Conservation (phyloP, 2,113 vertebrate species). For the Mus musculus region DNA sequence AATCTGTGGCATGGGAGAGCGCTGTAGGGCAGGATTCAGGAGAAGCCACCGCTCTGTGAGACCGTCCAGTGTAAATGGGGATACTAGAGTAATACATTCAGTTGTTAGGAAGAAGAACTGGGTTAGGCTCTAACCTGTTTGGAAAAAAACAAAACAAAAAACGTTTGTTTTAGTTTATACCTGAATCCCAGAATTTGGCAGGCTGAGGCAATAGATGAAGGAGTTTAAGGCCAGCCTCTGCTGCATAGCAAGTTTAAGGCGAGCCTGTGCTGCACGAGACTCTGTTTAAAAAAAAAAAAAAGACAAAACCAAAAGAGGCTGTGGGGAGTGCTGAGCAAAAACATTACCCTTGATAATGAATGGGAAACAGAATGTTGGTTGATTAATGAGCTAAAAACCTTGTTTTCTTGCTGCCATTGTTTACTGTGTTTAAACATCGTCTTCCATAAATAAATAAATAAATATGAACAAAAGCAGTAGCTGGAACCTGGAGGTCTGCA, state of each 20-base stretch:
- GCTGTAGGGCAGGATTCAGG: not conserved
- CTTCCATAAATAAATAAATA: not conserved
- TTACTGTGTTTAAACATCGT: conserved; percentile 22
- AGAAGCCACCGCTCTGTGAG: not conserved
- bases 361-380: not conserved
- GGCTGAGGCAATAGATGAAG: not conserved
- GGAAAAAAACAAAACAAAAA: not conserved
- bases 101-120: not conserved
- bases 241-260: not conserved
- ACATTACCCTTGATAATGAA: not conserved
- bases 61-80: not conserved
- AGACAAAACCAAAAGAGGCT: not conserved
- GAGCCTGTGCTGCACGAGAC: not conserved
- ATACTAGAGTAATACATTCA: not conserved
- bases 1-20: not conserved
- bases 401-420: conserved; percentile 40
- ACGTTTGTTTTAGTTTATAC: not conserved
- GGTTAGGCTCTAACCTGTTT: not conserved
- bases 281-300: not conserved
- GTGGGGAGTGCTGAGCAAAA: not conserved
- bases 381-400: conserved; percentile 10
- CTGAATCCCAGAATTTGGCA: not conserved
- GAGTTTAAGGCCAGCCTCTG: not conserved
- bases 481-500: not conserved
- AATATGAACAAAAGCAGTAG: not conserved